Evolutionary conservation across 2,888 invertebrate genomes (phyloP), one percentile per base, ranked within the genome.

Genomic region (Eupithecia subumbrata): DNA sequence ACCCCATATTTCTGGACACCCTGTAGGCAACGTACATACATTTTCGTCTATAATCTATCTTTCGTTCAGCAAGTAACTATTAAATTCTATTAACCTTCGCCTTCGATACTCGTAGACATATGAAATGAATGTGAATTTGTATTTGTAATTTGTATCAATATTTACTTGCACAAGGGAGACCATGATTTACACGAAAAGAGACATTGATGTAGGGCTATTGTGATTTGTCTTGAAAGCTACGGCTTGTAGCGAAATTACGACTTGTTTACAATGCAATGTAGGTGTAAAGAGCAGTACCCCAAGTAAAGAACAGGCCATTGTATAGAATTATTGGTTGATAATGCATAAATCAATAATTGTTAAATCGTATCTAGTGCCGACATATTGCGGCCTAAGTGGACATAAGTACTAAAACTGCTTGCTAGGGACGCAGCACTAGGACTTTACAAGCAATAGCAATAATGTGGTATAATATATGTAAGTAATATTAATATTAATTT

Each of bases 11-110:
- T 8, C 12, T 4, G 9, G 40, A 45, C 75, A 75, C 71, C 73
- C 69, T 77, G 14, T 75, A 76, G 77, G 79, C 71, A 70, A 76
- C 77, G 78, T 70, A 69, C 82, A 82, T 71, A 81, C 82, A 82
- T 84, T 80, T 71, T 69, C 60, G 72, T 82, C 78, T 79, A 85
- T 85, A 84, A 60, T 60, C 22, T 85, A 84, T 88, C 86, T 86
- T 86, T 83, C 82, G 86, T 82, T 81, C 77, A 68, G 78, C 81
- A 83, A 82, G 73, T 81, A 81, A 73, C 80, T 73, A 84, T 84
- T 81, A 81, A 83, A 83, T 79, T 81, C 73, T 76, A 79, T 79
- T 83, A 85, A 83, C 87, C 88, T 88, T 87, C 84, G 40, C 48
- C 72, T 70, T 76, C 69, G 72, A 64, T 40, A 75, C 77, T 71